These are phyloP conservation scores for Agriopis leucophaearia DNA, from an alignment of 2,888 invertebrate species.

Conservation along the genomic window DNA sequence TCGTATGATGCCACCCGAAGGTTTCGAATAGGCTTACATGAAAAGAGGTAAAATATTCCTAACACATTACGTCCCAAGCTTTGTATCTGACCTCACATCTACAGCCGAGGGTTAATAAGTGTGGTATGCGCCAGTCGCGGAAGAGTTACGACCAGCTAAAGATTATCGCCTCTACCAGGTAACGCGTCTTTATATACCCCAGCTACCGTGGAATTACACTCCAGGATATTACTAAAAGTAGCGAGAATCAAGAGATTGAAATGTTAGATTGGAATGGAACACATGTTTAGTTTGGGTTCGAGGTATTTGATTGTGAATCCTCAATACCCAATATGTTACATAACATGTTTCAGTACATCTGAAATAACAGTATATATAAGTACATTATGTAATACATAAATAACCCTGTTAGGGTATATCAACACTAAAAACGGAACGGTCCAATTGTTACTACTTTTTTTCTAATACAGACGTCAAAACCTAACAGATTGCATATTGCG, in stretches of 20 bases:
- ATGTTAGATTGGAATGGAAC: neutral
- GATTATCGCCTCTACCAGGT: slow-evolving; percentile 54
- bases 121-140: slow-evolving; percentile 55
- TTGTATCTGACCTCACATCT: slow-evolving; percentile 15
- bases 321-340: no score
- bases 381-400: no score
- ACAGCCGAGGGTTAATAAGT: slow-evolving; percentile 59
- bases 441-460: no score
- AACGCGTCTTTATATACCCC: slow-evolving; percentile 43
- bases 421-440: no score
- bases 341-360: no score
- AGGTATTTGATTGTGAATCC: no score
- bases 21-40: no score
- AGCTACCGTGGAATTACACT: slow-evolving; percentile 33
- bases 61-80: neutral
- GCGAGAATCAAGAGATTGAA: neutral
- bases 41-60: neutral
- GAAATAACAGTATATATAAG: no score
- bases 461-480: no score
- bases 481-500: no score
- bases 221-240: slow-evolving; percentile 7
- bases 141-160: slow-evolving; percentile 55
- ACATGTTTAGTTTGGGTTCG: neutral
- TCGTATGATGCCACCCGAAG: no score
- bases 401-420: no score